Evolutionary conservation across 2,797 vertebrate genomes (phyloP).

Genomic region (Melanotaenia parkinsoni): DNA sequence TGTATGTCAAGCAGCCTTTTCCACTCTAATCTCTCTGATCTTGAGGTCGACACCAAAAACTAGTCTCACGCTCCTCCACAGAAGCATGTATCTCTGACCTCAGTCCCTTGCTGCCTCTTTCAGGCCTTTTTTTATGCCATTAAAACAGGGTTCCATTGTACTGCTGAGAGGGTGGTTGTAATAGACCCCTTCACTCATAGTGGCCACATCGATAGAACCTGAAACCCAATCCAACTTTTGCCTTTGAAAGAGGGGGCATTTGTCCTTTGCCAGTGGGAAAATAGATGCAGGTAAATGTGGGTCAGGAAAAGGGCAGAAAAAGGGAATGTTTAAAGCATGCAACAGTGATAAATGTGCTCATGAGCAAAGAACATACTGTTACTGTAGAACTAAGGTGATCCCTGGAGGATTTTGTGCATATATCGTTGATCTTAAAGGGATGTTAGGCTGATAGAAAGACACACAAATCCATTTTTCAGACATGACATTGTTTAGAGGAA

Average conservation of each 20-base stretch:
- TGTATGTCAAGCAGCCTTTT: slow-evolving; percentile 33
- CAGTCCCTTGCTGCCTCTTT: slow-evolving; percentile 46
- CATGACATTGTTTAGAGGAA: slow-evolving; percentile 24
- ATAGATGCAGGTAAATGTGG: slow-evolving; percentile 65
- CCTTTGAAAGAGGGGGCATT: slow-evolving; percentile 64
- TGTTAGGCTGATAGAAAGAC: neutral
- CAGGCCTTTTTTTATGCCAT: slow-evolving; percentile 26
- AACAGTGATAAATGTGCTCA: slow-evolving; percentile 34
- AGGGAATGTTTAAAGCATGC: slow-evolving; percentile 30
- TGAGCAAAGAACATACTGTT: slow-evolving; percentile 21
- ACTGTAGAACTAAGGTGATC: slow-evolving; percentile 20
- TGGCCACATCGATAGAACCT: slow-evolving; percentile 63
- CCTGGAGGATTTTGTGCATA: neutral
- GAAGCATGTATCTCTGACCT: slow-evolving; percentile 64
- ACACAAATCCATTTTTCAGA: slow-evolving; percentile 9
- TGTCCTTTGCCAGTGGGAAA: slow-evolving; percentile 72
- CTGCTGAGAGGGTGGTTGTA: slow-evolving; percentile 69
- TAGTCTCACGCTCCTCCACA: slow-evolving; percentile 63
- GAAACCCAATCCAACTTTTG: slow-evolving; percentile 76
- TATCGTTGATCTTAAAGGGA: slow-evolving; percentile 14
- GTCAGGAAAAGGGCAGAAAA: slow-evolving; percentile 54
- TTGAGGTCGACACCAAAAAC: slow-evolving; percentile 38
- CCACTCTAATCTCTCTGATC: slow-evolving; percentile 33
- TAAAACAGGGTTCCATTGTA: slow-evolving; percentile 80
- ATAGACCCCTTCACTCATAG: slow-evolving; percentile 67